phyloP scores from a whole-genome alignment of 53 echinoderm and acorn worm species.

The Stichopus horrens region DNA sequence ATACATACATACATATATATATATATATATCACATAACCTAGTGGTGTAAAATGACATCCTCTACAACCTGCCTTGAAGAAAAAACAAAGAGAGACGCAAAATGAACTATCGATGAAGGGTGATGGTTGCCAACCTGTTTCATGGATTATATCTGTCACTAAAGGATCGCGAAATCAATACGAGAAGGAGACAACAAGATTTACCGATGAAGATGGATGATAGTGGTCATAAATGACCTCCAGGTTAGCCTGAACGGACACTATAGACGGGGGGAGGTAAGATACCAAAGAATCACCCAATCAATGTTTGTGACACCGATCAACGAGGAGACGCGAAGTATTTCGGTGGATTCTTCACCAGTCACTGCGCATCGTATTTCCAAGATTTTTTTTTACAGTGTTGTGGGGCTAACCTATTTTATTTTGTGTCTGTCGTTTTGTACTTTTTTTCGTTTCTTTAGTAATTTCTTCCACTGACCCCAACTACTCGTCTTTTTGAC shows the following conservation, averaged over 20 bases:
- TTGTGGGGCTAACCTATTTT: background rate
- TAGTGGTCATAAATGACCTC: background rate
- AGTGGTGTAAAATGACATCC: too few relatives aligned
- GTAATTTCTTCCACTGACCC: background rate
- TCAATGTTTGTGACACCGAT: background rate
- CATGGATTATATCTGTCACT: conserved; percentile 35
- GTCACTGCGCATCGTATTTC: background rate
- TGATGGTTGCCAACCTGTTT: background rate
- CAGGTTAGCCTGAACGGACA: background rate
- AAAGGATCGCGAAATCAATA: background rate
- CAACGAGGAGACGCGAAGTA: background rate
- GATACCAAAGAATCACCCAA: background rate
- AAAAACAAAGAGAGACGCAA: too few relatives aligned
- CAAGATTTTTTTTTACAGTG: background rate
- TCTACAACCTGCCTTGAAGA: too few relatives aligned
- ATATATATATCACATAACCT: too few relatives aligned
- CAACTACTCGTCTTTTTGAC: background rate
- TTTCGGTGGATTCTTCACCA: background rate
- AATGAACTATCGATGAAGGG: too few relatives aligned
- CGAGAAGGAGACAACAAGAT: background rate
- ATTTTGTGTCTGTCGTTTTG: background rate
- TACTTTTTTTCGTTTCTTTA: background rate
- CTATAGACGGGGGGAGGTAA: background rate
- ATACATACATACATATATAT: too few relatives aligned
- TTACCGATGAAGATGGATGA: background rate